Conservation (phyloP, 2,888 invertebrate species). For the Brachyptera risi region DNA sequence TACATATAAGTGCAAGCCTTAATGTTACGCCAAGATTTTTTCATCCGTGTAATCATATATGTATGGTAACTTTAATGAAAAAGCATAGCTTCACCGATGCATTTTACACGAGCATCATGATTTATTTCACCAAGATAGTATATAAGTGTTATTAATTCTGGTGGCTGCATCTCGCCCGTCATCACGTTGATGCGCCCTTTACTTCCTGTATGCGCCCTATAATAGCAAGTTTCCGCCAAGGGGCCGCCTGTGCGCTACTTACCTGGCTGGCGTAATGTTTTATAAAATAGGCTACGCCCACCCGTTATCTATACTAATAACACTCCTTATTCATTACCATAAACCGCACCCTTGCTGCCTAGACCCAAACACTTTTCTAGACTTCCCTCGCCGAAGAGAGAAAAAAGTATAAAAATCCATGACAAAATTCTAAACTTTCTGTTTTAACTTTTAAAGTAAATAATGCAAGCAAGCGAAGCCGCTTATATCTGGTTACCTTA, state of each 20-base stretch:
- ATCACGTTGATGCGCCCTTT: neutral
- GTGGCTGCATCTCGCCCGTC: neutral
- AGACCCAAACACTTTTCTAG: neutral
- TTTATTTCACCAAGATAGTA: too few species aligned
- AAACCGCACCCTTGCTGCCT: conserved; percentile 10
- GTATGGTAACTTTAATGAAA: too few species aligned
- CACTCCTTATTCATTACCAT: conserved; percentile 21
- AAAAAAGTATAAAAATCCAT: too few species aligned
- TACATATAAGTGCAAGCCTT: too few species aligned
- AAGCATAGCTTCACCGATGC: too few species aligned
- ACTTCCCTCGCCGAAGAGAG: too few species aligned
- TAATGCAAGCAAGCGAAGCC: too few species aligned
- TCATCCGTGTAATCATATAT: neutral
- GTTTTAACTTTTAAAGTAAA: too few species aligned
- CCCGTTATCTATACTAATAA: conserved; percentile 18
- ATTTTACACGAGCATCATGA: too few species aligned
- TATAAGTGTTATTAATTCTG: too few species aligned
- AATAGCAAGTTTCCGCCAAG: conserved; percentile 11
- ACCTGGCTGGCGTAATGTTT: neutral
- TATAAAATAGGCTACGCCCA: conserved; percentile 11
- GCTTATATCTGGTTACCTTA: conserved; percentile 1
- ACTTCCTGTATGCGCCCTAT: neutral
- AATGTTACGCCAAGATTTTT: neutral
- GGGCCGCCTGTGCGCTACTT: neutral
- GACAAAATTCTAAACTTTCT: too few species aligned